These are phyloP conservation scores for Euura lappo DNA, from an alignment of 1,140 invertebrate genomes.

Conservation along the genomic window DNA sequence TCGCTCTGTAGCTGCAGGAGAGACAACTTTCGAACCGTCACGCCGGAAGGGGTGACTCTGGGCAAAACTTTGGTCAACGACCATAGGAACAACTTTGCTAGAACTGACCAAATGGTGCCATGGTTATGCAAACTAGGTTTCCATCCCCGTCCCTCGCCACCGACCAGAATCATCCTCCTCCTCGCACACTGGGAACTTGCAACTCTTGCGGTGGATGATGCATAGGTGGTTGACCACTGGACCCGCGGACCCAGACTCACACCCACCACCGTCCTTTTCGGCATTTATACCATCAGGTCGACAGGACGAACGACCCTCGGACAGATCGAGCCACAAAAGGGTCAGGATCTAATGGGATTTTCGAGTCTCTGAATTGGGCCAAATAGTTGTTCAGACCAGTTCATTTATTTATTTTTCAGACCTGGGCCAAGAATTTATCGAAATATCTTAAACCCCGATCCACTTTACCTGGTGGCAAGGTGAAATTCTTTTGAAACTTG, in stretches of 20 bases:
- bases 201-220: conserved; percentile 51
- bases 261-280: conserved; percentile 20
- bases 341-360: background rate
- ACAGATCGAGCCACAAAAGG: background rate
- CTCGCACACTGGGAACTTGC: conserved; percentile 39
- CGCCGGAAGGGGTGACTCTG: background rate
- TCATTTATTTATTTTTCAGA: background rate
- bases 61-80: background rate
- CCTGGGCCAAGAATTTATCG: background rate
- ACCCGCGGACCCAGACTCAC: conserved; percentile 24
- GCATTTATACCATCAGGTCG: conserved; percentile 37
- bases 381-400: background rate
- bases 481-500: no score
- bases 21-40: background rate
- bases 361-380: background rate
- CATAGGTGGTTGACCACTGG: conserved; percentile 47
- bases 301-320: conserved; percentile 18
- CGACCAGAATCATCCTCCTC: background rate
- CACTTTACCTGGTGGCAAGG: no score
- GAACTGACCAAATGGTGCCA: conserved; percentile 38
- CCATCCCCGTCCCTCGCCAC: conserved; percentile 12
- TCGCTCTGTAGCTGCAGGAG: no score
- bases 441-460: no score
- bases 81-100: conserved; percentile 8
- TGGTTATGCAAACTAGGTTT: conserved; percentile 13